Conservation (phyloP, 2,797 vertebrate genomes). For the Octomys mimax region DNA sequence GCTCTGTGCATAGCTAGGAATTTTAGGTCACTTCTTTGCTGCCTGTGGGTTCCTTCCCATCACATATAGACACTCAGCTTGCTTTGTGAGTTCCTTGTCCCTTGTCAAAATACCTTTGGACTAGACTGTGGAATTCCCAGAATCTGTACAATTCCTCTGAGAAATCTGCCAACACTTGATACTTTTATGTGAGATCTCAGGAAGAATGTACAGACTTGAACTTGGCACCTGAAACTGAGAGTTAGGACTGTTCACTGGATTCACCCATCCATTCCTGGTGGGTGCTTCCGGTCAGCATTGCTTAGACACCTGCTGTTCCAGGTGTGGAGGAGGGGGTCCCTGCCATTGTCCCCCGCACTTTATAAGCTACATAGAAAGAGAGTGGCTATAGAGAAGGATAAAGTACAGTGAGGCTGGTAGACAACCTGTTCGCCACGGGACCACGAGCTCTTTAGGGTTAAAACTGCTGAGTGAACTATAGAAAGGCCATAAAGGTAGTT, state of each 20-base stretch:
- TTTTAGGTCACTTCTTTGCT: background rate
- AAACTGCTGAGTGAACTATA: background rate
- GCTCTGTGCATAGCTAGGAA: background rate
- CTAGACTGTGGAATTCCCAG: background rate
- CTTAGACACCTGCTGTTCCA: background rate
- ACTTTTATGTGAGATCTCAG: background rate
- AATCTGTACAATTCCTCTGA: background rate
- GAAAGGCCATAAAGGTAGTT: background rate
- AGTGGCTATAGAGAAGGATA: background rate
- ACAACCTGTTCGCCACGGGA: background rate
- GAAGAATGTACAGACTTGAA: background rate
- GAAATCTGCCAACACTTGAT: background rate
- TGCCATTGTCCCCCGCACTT: background rate
- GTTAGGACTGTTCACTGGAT: no score
- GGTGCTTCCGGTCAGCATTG: accelerated
- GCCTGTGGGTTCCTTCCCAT: no score
- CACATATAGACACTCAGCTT: background rate
- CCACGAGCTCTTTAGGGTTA: accelerated
- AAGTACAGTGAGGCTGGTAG: background rate
- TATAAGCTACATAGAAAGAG: background rate
- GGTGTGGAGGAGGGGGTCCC: background rate
- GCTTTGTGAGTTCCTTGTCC: background rate
- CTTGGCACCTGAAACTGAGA: background rate
- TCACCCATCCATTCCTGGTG: accelerated
- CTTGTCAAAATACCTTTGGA: background rate